phyloP scores from a whole-genome alignment of 2,113 vertebrate species.

The Synodontis membranacea region DNA sequence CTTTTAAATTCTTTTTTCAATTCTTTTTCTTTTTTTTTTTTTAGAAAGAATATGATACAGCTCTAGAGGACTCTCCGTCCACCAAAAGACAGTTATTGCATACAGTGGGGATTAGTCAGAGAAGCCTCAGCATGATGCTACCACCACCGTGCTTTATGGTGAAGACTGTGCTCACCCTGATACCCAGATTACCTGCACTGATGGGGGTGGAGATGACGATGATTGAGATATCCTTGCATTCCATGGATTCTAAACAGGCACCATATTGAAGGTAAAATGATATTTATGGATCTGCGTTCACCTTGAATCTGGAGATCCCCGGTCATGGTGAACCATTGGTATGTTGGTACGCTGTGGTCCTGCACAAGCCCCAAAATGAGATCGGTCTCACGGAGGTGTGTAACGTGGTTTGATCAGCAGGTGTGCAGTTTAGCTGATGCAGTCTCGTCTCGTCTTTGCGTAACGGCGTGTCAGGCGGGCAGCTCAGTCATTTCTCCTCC shows the following conservation, averaged over 20 bases:
- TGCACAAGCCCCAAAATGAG: background rate
- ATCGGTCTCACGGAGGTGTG: background rate
- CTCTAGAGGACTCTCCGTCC: too few relatives aligned
- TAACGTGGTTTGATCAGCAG: constrained; percentile 2
- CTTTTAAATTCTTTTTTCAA: too few relatives aligned
- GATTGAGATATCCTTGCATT: background rate
- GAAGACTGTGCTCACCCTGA: background rate
- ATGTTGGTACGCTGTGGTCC: background rate
- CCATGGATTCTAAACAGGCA: background rate
- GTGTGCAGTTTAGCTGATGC: background rate
- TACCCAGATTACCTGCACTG: background rate
- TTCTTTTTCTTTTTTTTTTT: too few relatives aligned
- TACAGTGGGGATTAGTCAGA: too few relatives aligned
- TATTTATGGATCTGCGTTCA: background rate
- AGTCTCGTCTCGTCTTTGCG: background rate
- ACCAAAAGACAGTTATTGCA: too few relatives aligned
- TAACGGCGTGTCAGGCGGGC: constrained; percentile 1
- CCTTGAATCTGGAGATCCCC: background rate
- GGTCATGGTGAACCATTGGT: background rate
- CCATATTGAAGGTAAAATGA: background rate
- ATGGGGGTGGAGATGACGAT: background rate
- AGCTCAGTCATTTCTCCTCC: constrained; percentile 16
- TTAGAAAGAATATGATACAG: too few relatives aligned
- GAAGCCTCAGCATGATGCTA: too few relatives aligned
- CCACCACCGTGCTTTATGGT: too few relatives aligned